A percentile compares a stretch with the other conserved stretches of the same genome.
phyloP scores from a whole-genome alignment of 2,888 invertebrate genomes.

The Alloscopus bannaensis region DNA sequence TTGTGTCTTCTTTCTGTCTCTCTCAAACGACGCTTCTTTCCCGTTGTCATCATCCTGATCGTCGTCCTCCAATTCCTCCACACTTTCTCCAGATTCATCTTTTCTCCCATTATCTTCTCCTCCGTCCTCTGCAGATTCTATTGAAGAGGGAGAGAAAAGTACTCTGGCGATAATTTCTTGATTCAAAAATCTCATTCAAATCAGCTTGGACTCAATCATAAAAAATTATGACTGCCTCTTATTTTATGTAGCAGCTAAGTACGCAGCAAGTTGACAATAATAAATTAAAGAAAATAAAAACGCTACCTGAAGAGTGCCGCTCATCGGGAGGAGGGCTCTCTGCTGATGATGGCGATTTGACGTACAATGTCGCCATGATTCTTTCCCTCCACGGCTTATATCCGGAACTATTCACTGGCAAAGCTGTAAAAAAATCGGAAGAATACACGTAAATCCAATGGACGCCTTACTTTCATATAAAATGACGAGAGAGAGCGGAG shows the following conservation, averaged over 20 bases:
- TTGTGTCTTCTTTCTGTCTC: background rate
- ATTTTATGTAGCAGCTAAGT: background rate
- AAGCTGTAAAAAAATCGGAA: slow-evolving; percentile 52
- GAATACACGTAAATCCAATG: too few species aligned
- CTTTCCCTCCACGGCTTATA: slow-evolving; percentile 69
- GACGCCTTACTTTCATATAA: background rate
- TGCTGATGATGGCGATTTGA: slow-evolving; percentile 45
- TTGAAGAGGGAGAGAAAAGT: background rate
- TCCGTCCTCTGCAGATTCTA: background rate
- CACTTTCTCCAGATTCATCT: background rate
- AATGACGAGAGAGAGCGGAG: too few species aligned
- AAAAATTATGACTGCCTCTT: background rate
- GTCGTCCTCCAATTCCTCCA: slow-evolving; percentile 3
- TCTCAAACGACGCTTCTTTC: background rate
- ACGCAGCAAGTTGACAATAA: background rate
- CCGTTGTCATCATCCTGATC: slow-evolving; percentile 20
- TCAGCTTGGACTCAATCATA: background rate
- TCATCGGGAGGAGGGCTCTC: background rate
- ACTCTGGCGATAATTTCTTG: too few species aligned
- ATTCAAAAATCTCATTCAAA: too few species aligned
- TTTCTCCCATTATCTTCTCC: slow-evolving; percentile 14
- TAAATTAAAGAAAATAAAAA: slow-evolving; percentile 1
- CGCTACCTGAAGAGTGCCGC: too few species aligned
- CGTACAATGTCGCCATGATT: slow-evolving; percentile 67
- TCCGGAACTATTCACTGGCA: slow-evolving; percentile 69